phyloP scores from a whole-genome alignment of 2,888 invertebrate genomes.

The Entomobrya proxima region DNA sequence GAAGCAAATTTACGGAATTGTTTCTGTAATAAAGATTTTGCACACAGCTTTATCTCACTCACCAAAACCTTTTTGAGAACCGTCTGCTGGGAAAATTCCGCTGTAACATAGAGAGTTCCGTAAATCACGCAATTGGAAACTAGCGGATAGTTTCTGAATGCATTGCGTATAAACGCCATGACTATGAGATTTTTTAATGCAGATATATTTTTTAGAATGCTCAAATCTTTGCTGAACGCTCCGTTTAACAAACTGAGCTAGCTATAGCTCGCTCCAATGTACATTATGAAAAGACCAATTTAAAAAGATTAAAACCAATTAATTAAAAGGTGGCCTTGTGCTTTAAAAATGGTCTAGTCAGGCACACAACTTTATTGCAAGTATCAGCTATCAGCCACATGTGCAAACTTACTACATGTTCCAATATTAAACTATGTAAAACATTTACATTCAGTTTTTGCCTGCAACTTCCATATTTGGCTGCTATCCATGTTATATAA shows the following conservation, averaged over 20 bases:
- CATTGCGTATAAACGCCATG: slow-evolving; percentile 76
- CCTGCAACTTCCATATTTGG: neutral
- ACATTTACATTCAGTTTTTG: neutral
- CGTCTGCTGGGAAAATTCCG: slow-evolving; percentile 88
- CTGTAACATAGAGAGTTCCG: slow-evolving; percentile 86
- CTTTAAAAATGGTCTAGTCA: neutral
- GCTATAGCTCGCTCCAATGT: neutral
- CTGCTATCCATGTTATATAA: neutral
- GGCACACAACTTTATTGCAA: neutral
- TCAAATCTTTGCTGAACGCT: neutral
- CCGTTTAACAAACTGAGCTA: neutral
- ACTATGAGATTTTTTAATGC: neutral
- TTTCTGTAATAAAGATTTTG: neutral
- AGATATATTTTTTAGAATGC: neutral
- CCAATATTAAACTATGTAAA: too few relatives aligned
- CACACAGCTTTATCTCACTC: slow-evolving; percentile 65
- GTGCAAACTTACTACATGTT: neutral
- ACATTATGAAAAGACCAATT: slow-evolving; percentile 4
- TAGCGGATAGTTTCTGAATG: slow-evolving; percentile 79
- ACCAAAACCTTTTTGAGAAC: slow-evolving; percentile 84
- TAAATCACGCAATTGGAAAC: slow-evolving; percentile 82
- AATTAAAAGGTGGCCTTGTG: neutral
- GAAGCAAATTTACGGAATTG: neutral
- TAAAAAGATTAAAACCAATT: slow-evolving; percentile 28
- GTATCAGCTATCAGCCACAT: slow-evolving; percentile 14